Base-by-base conservation (phyloP, 64 coral and sea anemone genomes). In the Astreopora myriophthalma region DNA sequence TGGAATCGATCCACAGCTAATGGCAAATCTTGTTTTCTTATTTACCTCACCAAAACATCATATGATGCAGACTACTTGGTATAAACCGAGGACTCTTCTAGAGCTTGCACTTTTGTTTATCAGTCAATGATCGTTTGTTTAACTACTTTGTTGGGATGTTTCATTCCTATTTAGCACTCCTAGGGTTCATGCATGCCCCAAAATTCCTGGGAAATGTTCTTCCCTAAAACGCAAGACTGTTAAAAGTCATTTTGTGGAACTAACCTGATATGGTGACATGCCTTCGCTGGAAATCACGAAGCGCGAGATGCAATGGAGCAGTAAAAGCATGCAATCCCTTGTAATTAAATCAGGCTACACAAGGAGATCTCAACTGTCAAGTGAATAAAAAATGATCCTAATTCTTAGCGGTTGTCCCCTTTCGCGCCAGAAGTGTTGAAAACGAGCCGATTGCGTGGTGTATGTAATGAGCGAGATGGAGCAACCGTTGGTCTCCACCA, bases 341-440 rank as follows among this genome's bases (percentile, higher is more conserved):
- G 79, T 64, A 83, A 83, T 57, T 65, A n/a, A 83, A 83, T 64
- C 70, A 73, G 34, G 79, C 79, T 36, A 10, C 32, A 65, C 55
- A 65, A 83, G 55, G 34, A 34, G 57, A 32, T 32, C 32, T n/a
- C 0, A 83, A 65, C 79, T 83, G 79, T 64, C 79, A 83, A 64
- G 34, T 3, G 57, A 1, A 38, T 83, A 83, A 83, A 83, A 83
- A 83, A 83, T 83, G 79, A 83, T 20, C 79, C 16, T 63, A 83
- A 65, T 83, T 83, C 79, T 11, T 83, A 83, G 79, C 33, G 79
- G 79, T 83, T 83, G 33, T 64, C 22, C 32, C 32, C 57, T 83
- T 83, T 83, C 79, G 79, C 55, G 10, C 8, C 19, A 37, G 79
- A 83, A 83, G 79, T 83, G 79, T 83, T 83, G 79, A 83, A 83